Evolutionary conservation across 92 coral and sea anemone species (phyloP).

Genomic region (Micromussa lordhowensis): DNA sequence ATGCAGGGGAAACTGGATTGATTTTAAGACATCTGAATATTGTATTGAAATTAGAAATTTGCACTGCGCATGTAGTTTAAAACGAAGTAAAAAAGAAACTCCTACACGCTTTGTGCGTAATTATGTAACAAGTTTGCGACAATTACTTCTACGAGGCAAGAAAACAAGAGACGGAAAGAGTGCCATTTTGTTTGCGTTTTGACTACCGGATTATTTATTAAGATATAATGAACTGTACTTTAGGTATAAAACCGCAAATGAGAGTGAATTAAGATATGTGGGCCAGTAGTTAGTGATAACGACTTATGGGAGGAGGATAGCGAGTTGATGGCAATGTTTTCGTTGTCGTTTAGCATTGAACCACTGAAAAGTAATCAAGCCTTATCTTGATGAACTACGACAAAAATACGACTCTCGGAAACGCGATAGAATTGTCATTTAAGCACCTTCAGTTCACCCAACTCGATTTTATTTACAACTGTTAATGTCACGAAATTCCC

Average conservation of each 20-base stretch:
- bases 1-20: too few relatives aligned
- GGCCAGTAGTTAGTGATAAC: neutral
- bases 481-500: neutral
- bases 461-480: neutral
- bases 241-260: neutral
- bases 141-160: neutral
- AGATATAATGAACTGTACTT: conserved; percentile 21
- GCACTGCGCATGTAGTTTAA: neutral
- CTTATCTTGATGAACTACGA: neutral
- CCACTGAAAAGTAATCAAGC: neutral
- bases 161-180: neutral
- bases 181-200: conserved; percentile 5
- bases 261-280: neutral
- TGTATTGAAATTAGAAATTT: too few relatives aligned
- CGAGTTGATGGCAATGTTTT: neutral
- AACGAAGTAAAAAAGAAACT: neutral
- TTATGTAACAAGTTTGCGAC: neutral
- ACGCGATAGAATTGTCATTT: neutral
- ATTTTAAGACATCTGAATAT: too few relatives aligned
- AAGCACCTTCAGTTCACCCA: neutral
- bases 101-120: neutral
- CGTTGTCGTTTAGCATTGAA: neutral
- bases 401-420: neutral
- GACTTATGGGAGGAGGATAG: neutral
- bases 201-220: neutral